phyloP scores from a whole-genome alignment of 2,888 invertebrate genomes.

The Lasioglossum villosulum region DNA sequence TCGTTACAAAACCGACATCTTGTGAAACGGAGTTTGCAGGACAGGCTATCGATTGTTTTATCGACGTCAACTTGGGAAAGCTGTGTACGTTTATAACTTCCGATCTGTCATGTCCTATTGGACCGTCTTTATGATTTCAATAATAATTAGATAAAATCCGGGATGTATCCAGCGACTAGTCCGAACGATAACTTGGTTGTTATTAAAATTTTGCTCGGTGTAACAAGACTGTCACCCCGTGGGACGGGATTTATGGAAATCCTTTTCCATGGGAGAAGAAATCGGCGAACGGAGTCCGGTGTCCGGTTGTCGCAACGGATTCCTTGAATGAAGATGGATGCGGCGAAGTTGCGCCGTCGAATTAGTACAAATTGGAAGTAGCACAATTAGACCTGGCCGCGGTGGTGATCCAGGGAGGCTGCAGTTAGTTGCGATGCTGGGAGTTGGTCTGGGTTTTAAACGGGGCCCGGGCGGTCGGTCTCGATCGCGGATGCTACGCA shows the following conservation, averaged over 20 bases:
- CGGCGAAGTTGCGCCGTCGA: conserved; percentile 1
- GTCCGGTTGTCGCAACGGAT: not conserved
- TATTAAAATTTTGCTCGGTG: not conserved
- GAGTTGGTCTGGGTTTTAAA: conserved; percentile 17
- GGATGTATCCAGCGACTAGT: not conserved
- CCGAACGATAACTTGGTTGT: not conserved
- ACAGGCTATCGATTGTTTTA: not conserved
- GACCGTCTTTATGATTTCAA: too few species aligned
- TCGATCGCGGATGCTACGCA: conserved; percentile 63
- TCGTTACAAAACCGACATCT: not conserved
- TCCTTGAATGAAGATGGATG: not conserved
- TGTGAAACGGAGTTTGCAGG: not conserved
- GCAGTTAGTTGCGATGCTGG: not conserved
- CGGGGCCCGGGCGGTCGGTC: conserved; percentile 7
- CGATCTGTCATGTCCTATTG: not conserved
- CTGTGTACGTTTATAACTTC: not conserved
- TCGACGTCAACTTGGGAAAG: not conserved
- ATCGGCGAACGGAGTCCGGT: not conserved
- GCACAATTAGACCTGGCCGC: conserved; percentile 22
- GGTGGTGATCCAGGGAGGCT: conserved; percentile 13
- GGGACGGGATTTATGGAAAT: not conserved
- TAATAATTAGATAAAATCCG: not conserved
- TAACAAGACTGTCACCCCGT: not conserved
- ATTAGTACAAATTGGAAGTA: conserved; percentile 29
- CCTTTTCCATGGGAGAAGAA: not conserved